These are phyloP conservation scores for Camponotus vicinus DNA, from an alignment of 1,140 invertebrate species.

Conservation along the genomic window DNA sequence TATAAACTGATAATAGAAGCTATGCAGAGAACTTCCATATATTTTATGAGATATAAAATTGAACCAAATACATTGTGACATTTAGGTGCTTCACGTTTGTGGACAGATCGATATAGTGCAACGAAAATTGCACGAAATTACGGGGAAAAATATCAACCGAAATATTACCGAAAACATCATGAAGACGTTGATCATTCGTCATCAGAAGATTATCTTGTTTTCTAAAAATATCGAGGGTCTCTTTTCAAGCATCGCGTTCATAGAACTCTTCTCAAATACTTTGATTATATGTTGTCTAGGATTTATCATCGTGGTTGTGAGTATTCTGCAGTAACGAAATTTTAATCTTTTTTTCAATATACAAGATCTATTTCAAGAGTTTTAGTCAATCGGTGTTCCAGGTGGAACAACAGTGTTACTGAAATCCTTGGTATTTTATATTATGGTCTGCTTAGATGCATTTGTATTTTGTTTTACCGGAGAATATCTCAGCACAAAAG, in stretches of 20 bases:
- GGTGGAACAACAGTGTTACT: not conserved
- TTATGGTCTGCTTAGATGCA: constrained; percentile 22
- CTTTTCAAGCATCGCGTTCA: constrained; percentile 30
- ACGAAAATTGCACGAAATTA: not conserved
- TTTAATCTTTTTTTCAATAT: not conserved
- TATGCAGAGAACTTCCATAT: not conserved
- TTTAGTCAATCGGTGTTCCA: constrained; percentile 23
- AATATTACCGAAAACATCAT: not conserved
- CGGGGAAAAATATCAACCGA: not conserved
- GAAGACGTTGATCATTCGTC: constrained; percentile 30
- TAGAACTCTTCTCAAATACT: constrained; percentile 42
- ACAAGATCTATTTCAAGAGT: not conserved
- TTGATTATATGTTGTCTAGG: constrained; percentile 50
- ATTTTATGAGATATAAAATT: not conserved
- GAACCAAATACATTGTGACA: not conserved
- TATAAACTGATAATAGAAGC: too few species aligned
- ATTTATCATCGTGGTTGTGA: constrained; percentile 48
- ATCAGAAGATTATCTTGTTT: constrained; percentile 33
- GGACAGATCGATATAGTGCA: constrained; percentile 36
- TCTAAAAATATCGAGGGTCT: constrained; percentile 21
- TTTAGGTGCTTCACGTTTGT: constrained; percentile 40
- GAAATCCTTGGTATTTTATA: constrained; percentile 37
- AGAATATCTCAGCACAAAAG: constrained; percentile 47
- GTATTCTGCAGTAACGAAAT: not conserved
- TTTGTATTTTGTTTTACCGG: constrained; percentile 58